Evolutionary conservation across 2,113 vertebrate species (phyloP).

Genomic region (Saguinus imperator): DNA sequence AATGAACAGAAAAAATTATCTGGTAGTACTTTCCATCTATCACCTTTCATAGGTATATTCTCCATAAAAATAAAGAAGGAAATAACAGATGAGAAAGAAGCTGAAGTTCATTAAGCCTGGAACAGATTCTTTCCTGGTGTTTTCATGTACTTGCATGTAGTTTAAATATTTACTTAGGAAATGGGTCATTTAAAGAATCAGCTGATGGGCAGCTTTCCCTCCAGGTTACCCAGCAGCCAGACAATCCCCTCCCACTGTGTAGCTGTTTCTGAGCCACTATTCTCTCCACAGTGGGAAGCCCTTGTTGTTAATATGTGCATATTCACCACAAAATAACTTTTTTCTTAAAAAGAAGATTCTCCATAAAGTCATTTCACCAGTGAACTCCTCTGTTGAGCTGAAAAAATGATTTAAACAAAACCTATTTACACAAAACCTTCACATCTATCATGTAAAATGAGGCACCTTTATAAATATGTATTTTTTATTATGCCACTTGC

Average conservation of each 20-base stretch:
- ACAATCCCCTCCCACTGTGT: neutral
- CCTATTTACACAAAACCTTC: constrained; percentile 31
- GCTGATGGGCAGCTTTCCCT: neutral
- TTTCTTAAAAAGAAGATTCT: neutral
- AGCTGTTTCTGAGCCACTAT: neutral
- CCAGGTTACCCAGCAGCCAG: neutral
- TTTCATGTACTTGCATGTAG: neutral
- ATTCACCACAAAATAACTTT: neutral
- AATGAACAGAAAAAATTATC: neutral
- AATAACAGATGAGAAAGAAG: neutral
- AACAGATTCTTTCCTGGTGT: neutral
- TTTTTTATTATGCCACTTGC: constrained; percentile 40
- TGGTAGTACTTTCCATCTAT: neutral
- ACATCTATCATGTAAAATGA: neutral
- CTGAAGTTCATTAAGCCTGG: neutral
- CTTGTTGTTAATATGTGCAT: neutral
- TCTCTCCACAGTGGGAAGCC: neutral
- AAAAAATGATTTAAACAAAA: constrained; percentile 32
- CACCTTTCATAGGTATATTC: neutral
- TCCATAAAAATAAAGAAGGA: neutral
- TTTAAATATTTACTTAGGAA: neutral
- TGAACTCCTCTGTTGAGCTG: neutral
- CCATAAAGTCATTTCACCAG: neutral
- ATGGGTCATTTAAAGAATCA: neutral
- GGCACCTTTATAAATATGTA: neutral